These are phyloP conservation scores for Psilanteris sp. DNA, from an alignment of 1,140 invertebrate species.

Conservation along the genomic window DNA sequence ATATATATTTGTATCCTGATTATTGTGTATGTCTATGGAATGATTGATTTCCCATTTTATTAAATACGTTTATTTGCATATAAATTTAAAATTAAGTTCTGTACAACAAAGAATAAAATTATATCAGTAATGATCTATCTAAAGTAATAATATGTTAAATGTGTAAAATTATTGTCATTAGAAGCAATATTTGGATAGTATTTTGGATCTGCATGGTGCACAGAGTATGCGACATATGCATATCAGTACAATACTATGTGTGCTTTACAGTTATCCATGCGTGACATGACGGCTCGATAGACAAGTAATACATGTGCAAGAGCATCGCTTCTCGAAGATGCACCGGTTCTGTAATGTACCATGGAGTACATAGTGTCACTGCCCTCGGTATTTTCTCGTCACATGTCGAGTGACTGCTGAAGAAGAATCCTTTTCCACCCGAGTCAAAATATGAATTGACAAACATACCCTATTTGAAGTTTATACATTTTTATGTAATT, in stretches of 20 bases:
- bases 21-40: too few relatives aligned
- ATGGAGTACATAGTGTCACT: conserved; percentile 52
- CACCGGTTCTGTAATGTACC: conserved; percentile 46
- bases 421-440: conserved; percentile 40
- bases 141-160: too few relatives aligned
- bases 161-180: background rate
- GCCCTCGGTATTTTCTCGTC: conserved; percentile 37
- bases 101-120: too few relatives aligned
- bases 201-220: conserved; percentile 16
- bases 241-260: conserved; percentile 51
- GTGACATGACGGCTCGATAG: conserved; percentile 54
- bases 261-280: conserved; percentile 58
- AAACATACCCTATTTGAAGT: conserved; percentile 20
- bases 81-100: too few relatives aligned
- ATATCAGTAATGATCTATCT: too few relatives aligned
- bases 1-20: too few relatives aligned
- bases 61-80: too few relatives aligned
- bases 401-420: conserved; percentile 36
- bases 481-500: conserved; percentile 13
- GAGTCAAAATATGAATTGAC: conserved; percentile 46
- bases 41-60: too few relatives aligned
- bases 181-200: conserved; percentile 42
- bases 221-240: conserved; percentile 47
- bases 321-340: conserved; percentile 57
- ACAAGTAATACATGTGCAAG: conserved; percentile 48